Evolutionary conservation across 1,140 invertebrate genomes (phyloP).

Genomic region (Bursaphelenchus mucronatus): DNA sequence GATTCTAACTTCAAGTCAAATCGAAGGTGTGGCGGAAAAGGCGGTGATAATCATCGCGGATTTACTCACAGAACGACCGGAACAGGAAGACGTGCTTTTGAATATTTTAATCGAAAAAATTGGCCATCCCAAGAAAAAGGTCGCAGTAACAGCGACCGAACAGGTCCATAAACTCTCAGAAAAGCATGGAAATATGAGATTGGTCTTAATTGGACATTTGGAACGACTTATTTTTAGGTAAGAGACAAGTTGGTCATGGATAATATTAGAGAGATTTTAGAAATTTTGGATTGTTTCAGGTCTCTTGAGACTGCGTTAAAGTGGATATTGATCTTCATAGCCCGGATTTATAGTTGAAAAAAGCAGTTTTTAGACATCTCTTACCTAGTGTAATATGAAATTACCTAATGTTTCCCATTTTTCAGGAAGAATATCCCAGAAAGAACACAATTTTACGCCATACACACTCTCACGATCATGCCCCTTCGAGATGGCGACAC

Average conservation of each 20-base stretch:
- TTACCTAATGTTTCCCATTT: background rate
- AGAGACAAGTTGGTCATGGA: background rate
- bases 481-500: conserved; percentile 71
- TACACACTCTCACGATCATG: conserved; percentile 83
- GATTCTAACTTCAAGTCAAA: conserved; percentile 21
- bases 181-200: conserved; percentile 85
- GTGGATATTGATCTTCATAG: background rate
- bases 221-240: conserved; percentile 80
- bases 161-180: conserved; percentile 76
- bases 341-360: conserved; percentile 22
- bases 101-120: conserved; percentile 84
- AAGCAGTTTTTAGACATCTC: conserved; percentile 10
- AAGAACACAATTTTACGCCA: conserved; percentile 83
- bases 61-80: conserved; percentile 75
- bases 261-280: background rate
- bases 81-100: conserved; percentile 80
- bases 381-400: background rate
- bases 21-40: conserved; percentile 50
- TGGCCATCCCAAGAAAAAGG: conserved; percentile 81
- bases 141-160: conserved; percentile 80
- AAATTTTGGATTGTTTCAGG: background rate
- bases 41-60: conserved; percentile 67
- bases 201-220: conserved; percentile 77
- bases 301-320: conserved; percentile 1
- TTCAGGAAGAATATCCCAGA: conserved; percentile 68